Conservation (phyloP, 2,113 vertebrate species). For the Pseudorasbora parva region DNA sequence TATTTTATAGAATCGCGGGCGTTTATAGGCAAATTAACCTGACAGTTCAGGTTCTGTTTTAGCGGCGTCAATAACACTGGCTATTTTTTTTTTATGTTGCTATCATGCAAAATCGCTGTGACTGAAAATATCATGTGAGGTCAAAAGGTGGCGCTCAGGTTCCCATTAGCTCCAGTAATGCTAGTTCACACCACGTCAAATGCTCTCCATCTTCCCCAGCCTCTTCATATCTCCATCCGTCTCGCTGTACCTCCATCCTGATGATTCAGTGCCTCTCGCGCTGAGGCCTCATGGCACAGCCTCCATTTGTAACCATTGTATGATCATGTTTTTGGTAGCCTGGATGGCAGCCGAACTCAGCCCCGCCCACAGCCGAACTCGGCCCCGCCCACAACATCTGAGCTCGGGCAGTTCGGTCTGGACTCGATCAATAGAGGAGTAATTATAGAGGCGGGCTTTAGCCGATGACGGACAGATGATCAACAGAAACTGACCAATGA, state of each 20-base stretch:
- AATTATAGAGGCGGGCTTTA: too few species aligned
- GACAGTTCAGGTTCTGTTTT: neutral
- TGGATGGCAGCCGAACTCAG: too few species aligned
- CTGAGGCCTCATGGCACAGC: conserved; percentile 11
- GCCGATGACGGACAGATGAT: too few species aligned
- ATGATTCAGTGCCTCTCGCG: conserved; percentile 34
- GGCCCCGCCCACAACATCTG: too few species aligned
- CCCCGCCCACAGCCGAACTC: too few species aligned
- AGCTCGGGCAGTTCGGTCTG: too few species aligned
- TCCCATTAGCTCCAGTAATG: conserved; percentile 35
- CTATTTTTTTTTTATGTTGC: neutral
- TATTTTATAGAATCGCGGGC: neutral
- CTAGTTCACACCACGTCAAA: conserved; percentile 8
- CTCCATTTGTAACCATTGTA: too few species aligned
- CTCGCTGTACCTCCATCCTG: conserved; percentile 32
- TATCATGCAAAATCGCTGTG: conserved; percentile 30
- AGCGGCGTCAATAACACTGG: neutral
- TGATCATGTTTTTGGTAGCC: too few species aligned
- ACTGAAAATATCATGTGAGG: conserved; percentile 36
- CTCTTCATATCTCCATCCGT: conserved; percentile 9
- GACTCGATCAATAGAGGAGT: too few species aligned
- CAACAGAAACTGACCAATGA: too few species aligned
- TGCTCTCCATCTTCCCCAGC: neutral
- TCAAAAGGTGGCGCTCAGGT: neutral
- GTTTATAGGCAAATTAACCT: neutral